Evolutionary conservation across 2,797 vertebrate species (phyloP).

Genomic region (Darevskia mixta): DNA sequence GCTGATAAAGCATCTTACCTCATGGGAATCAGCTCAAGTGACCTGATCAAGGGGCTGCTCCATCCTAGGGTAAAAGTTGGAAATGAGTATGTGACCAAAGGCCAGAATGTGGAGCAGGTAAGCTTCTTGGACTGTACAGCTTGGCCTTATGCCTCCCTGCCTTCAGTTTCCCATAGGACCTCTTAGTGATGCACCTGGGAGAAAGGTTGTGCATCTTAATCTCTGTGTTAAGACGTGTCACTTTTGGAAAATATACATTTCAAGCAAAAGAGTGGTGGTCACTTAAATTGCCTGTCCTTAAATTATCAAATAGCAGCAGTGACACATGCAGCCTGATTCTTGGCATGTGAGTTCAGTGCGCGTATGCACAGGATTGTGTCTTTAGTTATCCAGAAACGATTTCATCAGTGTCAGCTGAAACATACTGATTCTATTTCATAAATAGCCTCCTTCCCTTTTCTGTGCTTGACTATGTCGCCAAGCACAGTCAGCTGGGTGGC

Average conservation of each 20-base stretch:
- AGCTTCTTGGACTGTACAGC: slow-evolving; percentile 32
- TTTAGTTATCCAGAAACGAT: background rate
- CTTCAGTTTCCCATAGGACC: rapidly evolving
- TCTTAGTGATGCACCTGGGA: background rate
- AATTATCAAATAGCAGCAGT: background rate
- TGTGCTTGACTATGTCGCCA: background rate
- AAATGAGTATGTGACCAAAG: slow-evolving; percentile 94
- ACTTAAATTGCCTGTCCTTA: background rate
- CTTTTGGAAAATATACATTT: background rate
- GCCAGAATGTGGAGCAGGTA: slow-evolving; percentile 95
- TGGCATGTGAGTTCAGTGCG: background rate
- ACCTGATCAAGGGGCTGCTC: slow-evolving; percentile 94
- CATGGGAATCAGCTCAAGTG: slow-evolving; percentile 94
- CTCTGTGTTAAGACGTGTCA: background rate
- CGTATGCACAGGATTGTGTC: background rate
- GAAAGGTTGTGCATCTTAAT: background rate
- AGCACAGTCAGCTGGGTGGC: background rate
- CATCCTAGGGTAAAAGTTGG: slow-evolving; percentile 95
- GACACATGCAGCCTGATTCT: background rate
- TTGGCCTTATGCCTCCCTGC: background rate
- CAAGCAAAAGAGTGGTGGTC: background rate
- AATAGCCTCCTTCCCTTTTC: background rate
- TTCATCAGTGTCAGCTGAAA: background rate
- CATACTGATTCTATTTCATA: background rate
- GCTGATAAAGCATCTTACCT: slow-evolving; percentile 96